These are phyloP conservation scores for Lacerta bilineata DNA, from an alignment of 2,797 vertebrate genomes.

Conservation along the genomic window DNA sequence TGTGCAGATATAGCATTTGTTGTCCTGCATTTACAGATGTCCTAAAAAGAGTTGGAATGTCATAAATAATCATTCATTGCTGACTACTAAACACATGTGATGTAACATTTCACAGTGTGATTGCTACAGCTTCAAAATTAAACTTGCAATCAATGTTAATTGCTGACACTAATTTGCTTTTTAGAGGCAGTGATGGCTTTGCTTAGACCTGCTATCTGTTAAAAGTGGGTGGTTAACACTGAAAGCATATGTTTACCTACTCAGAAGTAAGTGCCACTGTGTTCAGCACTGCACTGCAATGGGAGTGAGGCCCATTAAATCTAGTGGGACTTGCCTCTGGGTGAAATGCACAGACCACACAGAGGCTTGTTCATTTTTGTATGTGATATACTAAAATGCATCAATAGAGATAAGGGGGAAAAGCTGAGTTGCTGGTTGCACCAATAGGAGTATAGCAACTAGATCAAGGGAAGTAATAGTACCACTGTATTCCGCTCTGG, in stretches of 20 bases:
- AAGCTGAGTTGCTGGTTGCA: conserved; percentile 46
- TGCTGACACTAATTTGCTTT: conserved; percentile 28
- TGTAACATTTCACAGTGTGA: neutral
- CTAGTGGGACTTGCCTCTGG: neutral
- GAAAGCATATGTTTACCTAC: neutral
- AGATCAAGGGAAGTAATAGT: too few species aligned
- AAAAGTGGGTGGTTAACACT: conserved; percentile 35
- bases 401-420: conserved; percentile 31
- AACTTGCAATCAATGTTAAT: conserved; percentile 10
- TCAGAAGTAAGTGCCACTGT: neutral
- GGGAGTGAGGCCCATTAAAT: too few species aligned
- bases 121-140: neutral
- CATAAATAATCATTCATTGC: neutral
- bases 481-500: too few species aligned
- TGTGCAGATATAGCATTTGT: neutral
- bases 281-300: neutral
- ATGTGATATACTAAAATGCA: conserved; percentile 33
- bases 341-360: neutral
- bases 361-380: conserved; percentile 32
- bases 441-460: too few species aligned
- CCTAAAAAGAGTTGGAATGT: neutral
- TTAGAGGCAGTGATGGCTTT: conserved; percentile 2
- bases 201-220: conserved; percentile 11
- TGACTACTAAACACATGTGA: neutral
- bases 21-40: neutral